Evolutionary conservation across 2,797 vertebrate genomes (phyloP).

Genomic region (Gymnothorax javanicus): DNA sequence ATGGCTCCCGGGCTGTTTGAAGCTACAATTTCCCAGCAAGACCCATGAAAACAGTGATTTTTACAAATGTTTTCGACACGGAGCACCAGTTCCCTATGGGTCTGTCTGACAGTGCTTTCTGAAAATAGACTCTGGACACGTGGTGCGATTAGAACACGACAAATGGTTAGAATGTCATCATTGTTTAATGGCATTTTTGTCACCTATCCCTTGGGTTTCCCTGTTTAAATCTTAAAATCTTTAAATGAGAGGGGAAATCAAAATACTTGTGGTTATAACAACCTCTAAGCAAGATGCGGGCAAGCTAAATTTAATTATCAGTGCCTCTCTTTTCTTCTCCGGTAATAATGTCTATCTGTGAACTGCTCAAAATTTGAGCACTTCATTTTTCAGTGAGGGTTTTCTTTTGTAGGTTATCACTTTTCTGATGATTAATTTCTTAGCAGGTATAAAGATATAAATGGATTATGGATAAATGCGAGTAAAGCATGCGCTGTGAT

Average conservation of each 20-base stretch:
- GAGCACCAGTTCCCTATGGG: background rate
- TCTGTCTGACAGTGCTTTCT: background rate
- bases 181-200: background rate
- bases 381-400: background rate
- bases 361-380: background rate
- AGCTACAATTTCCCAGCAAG: background rate
- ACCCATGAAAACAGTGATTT: slow-evolving; percentile 3
- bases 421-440: background rate
- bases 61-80: background rate
- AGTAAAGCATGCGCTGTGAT: background rate
- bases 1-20: background rate
- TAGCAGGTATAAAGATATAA: background rate
- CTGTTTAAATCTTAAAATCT: background rate
- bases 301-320: background rate
- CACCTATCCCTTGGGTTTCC: slow-evolving; percentile 8
- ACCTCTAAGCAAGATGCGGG: background rate
- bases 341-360: background rate
- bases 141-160: background rate
- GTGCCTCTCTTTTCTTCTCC: background rate
- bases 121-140: slow-evolving; percentile 7
- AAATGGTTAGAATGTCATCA: background rate
- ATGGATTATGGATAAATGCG: background rate
- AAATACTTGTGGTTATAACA: background rate
- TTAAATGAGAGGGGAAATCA: background rate
- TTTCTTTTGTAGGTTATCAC: background rate